A percentile compares a stretch with the other conserved stretches of the same genome.
These are phyloP conservation scores for Quadriops clusia DNA, from an alignment of 2,888 invertebrate genomes.

Conservation along the genomic window DNA sequence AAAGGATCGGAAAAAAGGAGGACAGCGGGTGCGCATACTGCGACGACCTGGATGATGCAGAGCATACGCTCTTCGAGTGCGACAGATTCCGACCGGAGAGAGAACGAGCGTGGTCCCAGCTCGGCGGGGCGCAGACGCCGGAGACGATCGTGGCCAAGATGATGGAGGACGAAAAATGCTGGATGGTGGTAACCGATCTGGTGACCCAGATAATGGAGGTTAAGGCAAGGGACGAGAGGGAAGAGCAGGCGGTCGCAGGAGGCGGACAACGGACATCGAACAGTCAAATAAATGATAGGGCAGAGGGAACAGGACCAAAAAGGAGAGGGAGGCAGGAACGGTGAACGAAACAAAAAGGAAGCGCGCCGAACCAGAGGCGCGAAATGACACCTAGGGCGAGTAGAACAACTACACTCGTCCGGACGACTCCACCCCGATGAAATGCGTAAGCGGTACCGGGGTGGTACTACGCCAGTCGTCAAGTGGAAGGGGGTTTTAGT, in stretches of 20 bases:
- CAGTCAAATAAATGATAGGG: not conserved
- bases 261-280: not conserved
- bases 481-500: too few species aligned
- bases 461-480: too few species aligned
- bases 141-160: not conserved
- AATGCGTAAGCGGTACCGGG: too few species aligned
- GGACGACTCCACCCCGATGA: too few species aligned
- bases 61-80: constrained; percentile 11
- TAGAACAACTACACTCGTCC: too few species aligned
- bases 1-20: constrained; percentile 9
- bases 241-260: not conserved
- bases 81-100: constrained; percentile 5
- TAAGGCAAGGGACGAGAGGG: not conserved
- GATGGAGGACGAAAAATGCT: not conserved
- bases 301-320: too few species aligned
- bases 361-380: too few species aligned
- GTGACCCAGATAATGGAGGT: not conserved
- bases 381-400: too few species aligned
- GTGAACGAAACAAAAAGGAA: too few species aligned
- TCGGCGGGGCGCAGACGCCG: not conserved
- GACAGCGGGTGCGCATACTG: constrained; percentile 8
- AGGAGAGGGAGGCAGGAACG: too few species aligned
- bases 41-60: constrained; percentile 7
- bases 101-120: not conserved
- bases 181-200: not conserved